These are phyloP conservation scores for Phalacrocorax pelagicus DNA, from an alignment of 2,113 vertebrate genomes.

Conservation along the genomic window DNA sequence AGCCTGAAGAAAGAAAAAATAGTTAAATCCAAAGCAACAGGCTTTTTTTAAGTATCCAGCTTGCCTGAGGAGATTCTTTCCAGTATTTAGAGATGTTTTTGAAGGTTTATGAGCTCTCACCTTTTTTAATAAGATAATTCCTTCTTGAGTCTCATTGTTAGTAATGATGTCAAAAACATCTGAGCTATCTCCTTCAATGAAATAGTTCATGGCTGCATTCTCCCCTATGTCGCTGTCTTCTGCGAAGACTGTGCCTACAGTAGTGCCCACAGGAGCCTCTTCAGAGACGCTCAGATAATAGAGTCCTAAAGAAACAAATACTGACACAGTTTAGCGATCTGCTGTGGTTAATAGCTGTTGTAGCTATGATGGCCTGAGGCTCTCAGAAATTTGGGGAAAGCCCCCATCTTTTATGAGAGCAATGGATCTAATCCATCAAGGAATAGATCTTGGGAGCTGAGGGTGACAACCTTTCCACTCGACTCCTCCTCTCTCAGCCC, in stretches of 20 bases:
- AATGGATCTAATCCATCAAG: background rate
- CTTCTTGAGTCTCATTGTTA: constrained; percentile 87
- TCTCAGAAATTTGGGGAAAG: background rate
- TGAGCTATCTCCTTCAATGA: constrained; percentile 79
- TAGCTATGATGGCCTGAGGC: background rate
- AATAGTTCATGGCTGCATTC: constrained; percentile 90
- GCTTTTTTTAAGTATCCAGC: background rate
- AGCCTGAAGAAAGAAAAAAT: background rate
- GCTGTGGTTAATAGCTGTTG: background rate
- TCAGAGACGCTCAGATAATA: constrained; percentile 86
- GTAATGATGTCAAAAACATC: constrained; percentile 82
- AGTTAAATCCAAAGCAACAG: background rate
- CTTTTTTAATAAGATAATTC: constrained; percentile 85
- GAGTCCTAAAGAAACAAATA: constrained; percentile 71
- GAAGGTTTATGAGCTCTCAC: constrained; percentile 62
- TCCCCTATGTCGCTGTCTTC: constrained; percentile 84
- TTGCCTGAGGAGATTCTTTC: background rate
- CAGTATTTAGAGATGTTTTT: background rate
- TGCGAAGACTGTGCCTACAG: constrained; percentile 84
- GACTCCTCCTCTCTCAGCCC: background rate
- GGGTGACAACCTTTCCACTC: background rate
- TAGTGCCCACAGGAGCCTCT: constrained; percentile 77
- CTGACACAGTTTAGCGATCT: background rate
- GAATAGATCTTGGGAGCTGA: too few relatives aligned
- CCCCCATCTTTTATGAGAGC: background rate